Percentiles rank a stretch among this genome's conserved stretches.
Conservation (phyloP, 2,113 vertebrate genomes). For the Cacatua alba region DNA sequence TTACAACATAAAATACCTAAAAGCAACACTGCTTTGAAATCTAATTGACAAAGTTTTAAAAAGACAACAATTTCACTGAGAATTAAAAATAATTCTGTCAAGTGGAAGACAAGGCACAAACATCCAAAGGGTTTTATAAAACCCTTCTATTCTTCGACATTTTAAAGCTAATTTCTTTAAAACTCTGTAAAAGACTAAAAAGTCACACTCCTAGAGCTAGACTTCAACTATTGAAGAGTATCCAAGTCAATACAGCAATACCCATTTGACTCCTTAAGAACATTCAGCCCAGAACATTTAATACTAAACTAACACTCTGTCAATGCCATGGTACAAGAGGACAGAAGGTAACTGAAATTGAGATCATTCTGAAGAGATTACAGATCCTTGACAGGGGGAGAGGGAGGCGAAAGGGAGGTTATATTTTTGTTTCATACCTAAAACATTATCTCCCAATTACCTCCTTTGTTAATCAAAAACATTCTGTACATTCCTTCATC, state of each 20-base stretch:
- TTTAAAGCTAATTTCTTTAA: neutral
- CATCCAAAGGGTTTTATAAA: neutral
- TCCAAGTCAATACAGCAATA: neutral
- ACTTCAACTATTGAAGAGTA: neutral
- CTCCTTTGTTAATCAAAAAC: constrained; percentile 65
- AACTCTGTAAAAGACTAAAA: neutral
- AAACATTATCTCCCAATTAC: constrained; percentile 53
- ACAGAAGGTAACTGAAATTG: constrained; percentile 40
- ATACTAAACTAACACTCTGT: constrained; percentile 9
- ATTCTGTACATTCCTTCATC: constrained; percentile 68
- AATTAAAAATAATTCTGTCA: neutral
- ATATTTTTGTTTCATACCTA: constrained; percentile 63
- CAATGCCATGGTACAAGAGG: neutral
- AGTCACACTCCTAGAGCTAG: neutral
- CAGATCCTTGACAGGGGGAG: neutral
- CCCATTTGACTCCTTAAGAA: neutral
- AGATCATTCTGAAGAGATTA: constrained; percentile 46
- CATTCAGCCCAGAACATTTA: neutral
- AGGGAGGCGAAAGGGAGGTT: constrained; percentile 35
- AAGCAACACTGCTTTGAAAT: neutral
- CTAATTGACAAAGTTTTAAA: neutral
- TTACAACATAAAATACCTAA: neutral
- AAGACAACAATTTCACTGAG: neutral
- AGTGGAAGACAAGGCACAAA: neutral
- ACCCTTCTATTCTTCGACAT: neutral